phyloP scores from a whole-genome alignment of 35 echinoderm and acorn worm genomes.

The Anneissia japonica region DNA sequence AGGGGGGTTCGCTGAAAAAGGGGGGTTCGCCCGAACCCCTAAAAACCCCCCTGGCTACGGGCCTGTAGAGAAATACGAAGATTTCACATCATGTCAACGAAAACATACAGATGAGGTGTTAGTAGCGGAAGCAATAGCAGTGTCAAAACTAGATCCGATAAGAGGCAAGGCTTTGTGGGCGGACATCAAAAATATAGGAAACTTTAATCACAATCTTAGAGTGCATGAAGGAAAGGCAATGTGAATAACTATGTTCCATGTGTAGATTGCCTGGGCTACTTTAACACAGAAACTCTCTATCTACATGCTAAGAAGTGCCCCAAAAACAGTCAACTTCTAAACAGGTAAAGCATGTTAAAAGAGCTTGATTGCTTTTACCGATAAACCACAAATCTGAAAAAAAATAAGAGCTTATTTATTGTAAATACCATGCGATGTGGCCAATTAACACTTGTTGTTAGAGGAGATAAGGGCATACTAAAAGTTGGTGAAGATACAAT shows the following conservation, averaged over 20 bases:
- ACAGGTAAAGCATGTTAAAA: neutral
- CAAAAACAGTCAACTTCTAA: neutral
- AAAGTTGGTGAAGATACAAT: no score
- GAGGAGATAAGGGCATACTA: neutral
- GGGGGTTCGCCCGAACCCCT: no score
- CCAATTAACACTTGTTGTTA: neutral
- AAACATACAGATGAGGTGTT: neutral
- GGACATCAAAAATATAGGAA: neutral
- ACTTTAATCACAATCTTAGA: neutral
- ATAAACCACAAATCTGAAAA: neutral
- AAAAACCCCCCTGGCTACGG: no score
- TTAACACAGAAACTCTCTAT: neutral
- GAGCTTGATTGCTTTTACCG: neutral
- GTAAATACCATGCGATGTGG: neutral
- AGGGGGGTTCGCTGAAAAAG: no score
- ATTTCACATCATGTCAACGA: neutral
- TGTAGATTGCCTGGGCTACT: neutral
- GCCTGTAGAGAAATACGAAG: neutral
- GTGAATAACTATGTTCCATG: constrained; percentile 2
- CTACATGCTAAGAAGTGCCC: neutral
- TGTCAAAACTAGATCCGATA: no score
- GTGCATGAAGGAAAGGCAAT: neutral
- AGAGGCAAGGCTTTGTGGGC: neutral
- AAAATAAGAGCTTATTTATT: neutral
- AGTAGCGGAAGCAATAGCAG: neutral